These are phyloP conservation scores for Andrena dorsata DNA, from an alignment of 2,888 invertebrate species.

Conservation along the genomic window DNA sequence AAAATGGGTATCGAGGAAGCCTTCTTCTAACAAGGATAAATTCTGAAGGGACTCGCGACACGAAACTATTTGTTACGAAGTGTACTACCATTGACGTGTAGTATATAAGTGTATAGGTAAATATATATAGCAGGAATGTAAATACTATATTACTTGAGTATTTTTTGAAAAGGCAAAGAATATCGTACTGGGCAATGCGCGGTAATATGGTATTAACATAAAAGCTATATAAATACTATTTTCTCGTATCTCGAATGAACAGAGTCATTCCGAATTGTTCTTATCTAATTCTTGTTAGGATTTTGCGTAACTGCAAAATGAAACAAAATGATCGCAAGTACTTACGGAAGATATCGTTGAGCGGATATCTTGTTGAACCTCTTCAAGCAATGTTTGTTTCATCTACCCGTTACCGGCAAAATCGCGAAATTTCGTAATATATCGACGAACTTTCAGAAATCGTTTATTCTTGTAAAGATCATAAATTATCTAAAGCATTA, in stretches of 20 bases:
- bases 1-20: slow-evolving; percentile 60
- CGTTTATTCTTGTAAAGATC: slow-evolving; percentile 54
- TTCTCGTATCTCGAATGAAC: slow-evolving; percentile 37
- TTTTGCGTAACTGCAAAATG: slow-evolving; percentile 28
- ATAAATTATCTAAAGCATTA: slow-evolving; percentile 44
- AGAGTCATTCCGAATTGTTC: slow-evolving; percentile 64
- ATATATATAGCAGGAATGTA: slow-evolving; percentile 32
- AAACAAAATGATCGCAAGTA: slow-evolving; percentile 41
- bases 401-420: slow-evolving; percentile 36
- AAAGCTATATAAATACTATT: slow-evolving; percentile 35
- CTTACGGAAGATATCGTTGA: slow-evolving; percentile 42
- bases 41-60: neutral
- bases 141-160: slow-evolving; percentile 48
- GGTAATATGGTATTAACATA: slow-evolving; percentile 49
- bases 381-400: slow-evolving; percentile 31
- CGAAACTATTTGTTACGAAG: slow-evolving; percentile 38
- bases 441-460: slow-evolving; percentile 41
- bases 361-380: slow-evolving; percentile 24
- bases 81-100: slow-evolving; percentile 21
- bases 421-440: slow-evolving; percentile 31
- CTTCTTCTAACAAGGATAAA: slow-evolving; percentile 29
- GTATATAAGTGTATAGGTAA: slow-evolving; percentile 17
- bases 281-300: slow-evolving; percentile 40
- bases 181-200: slow-evolving; percentile 10
- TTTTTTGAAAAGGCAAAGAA: slow-evolving; percentile 10